These are phyloP conservation scores for Desoria tigrina DNA, from an alignment of 2,888 invertebrate species.

Conservation along the genomic window DNA sequence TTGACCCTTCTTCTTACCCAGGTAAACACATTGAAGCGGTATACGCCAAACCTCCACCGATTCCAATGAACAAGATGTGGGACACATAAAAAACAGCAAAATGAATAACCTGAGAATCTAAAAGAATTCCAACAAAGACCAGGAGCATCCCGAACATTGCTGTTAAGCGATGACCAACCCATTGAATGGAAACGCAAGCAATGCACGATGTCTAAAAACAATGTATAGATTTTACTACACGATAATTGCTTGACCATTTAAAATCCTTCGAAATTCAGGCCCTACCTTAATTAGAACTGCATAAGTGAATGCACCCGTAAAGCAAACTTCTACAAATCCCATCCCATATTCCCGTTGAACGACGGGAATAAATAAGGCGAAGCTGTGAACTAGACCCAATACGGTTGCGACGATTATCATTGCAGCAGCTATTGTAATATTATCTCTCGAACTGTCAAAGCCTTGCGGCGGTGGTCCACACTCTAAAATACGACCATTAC, in stretches of 20 bases:
- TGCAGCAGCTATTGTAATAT: conserved; percentile 22
- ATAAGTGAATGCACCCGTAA: conserved; percentile 28
- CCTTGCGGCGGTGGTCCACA: conserved; percentile 24
- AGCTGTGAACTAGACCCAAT: conserved; percentile 35
- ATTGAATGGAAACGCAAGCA: conserved; percentile 21
- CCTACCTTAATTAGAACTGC: conserved; percentile 27
- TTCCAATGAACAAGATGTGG: conserved; percentile 34
- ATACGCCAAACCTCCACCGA: conserved; percentile 38
- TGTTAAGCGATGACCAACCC: conserved; percentile 40
- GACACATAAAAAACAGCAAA: conserved; percentile 26
- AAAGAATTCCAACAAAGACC: conserved; percentile 36
- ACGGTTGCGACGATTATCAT: conserved; percentile 29
- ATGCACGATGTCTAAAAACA: conserved; percentile 2
- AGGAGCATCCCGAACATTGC: conserved; percentile 46
- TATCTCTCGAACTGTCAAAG: conserved; percentile 33
- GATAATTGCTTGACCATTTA: not conserved
- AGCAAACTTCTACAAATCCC: conserved; percentile 35
- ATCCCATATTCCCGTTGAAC: conserved; percentile 32
- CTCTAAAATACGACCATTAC: not conserved
- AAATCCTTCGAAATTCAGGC: not conserved
- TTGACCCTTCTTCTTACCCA: not conserved
- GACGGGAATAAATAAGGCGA: conserved; percentile 28
- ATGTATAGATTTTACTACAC: not conserved
- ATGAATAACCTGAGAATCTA: conserved; percentile 39
- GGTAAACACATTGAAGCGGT: not conserved